Evolutionary conservation across 2,113 vertebrate species (phyloP), one percentile per base, ranked within the genome.

Genomic region (Dolichotis patagonum): DNA sequence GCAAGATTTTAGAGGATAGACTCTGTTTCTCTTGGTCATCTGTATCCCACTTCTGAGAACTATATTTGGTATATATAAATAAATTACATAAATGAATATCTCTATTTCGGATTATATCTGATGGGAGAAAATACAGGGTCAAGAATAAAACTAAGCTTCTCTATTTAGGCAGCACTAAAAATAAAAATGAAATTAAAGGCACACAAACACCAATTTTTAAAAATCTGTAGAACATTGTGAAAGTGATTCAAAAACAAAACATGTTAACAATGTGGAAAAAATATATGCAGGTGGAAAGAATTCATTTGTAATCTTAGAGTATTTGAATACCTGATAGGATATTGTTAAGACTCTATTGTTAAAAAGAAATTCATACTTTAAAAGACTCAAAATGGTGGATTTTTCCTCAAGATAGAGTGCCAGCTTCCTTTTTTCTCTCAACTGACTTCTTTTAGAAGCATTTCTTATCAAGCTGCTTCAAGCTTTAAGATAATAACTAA

Each of bases 161-260:
- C 30, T 63, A 71, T 41, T 83, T 43, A 87, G 13, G 32, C 1
- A 73, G 20, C 77, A 52, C 65, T 71, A 43, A 93, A 95, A 98
- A 65, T 56, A 63, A 96, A 89, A 65, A 52, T 56, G n/a, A 81
- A 91, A 89, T 90, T 75, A 81, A 94, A 94, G 43, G 58, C 90
- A 4, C 0, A 46, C 75, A 63, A 97, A 80, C 52, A 77, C 35
- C 93, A 63, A 13, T 11, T 52, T 93, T 82, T 38, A 77, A 94
- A 94, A 85, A 77, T 14, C 65, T 82, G 10, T 26, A 62, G 8
- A 96, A 20, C 32, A 75, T 35, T 88, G 60, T 65, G 30, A 30
- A 85, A 52, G 19, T 28, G 9, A 90, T 10, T 95, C 62, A 77
- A 35, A 83, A 84, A 62, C 22, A 88, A 96, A 35, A 22, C 19